phyloP scores from a whole-genome alignment of 2,888 invertebrate genomes.

The Chloroclystis v-ata region DNA sequence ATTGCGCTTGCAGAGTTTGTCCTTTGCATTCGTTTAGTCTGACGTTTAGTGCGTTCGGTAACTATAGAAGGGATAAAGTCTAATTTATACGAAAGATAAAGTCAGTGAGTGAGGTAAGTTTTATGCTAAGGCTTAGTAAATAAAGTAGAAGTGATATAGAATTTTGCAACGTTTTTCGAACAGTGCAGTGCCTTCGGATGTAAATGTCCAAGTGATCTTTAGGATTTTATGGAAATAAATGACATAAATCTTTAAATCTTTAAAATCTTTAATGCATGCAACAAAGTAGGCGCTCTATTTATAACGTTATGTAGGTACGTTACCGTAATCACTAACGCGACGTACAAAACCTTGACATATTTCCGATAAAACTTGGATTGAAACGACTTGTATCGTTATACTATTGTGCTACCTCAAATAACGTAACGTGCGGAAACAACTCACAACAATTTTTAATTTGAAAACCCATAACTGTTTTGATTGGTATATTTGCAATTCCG shows the following conservation, averaged over 20 bases:
- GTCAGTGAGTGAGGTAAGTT: conserved; percentile 1
- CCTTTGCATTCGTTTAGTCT: conserved; percentile 37
- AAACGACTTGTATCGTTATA: conserved; percentile 18
- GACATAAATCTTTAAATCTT: too few species aligned
- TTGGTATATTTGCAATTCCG: neutral
- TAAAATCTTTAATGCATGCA: too few species aligned
- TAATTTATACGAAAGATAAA: conserved; percentile 29
- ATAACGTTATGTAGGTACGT: conserved; percentile 11
- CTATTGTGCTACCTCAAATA: conserved; percentile 13
- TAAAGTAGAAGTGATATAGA: neutral
- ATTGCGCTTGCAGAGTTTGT: conserved; percentile 35
- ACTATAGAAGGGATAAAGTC: conserved; percentile 25
- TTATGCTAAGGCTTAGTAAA: neutral
- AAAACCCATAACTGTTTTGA: conserved; percentile 1
- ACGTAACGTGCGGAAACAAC: conserved; percentile 5
- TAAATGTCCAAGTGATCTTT: too few species aligned
- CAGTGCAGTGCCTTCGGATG: conserved; percentile 3
- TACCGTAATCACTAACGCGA: conserved; percentile 18
- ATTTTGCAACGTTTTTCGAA: neutral
- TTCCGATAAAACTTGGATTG: conserved; percentile 31
- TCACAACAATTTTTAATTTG: conserved; percentile 1
- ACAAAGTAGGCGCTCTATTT: conserved; percentile 12
- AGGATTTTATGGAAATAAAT: too few species aligned
- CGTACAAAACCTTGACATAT: conserved; percentile 30
- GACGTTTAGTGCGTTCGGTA: conserved; percentile 30